phyloP scores from a whole-genome alignment of 1,140 invertebrate species.

The Drosophila paulistorum region DNA sequence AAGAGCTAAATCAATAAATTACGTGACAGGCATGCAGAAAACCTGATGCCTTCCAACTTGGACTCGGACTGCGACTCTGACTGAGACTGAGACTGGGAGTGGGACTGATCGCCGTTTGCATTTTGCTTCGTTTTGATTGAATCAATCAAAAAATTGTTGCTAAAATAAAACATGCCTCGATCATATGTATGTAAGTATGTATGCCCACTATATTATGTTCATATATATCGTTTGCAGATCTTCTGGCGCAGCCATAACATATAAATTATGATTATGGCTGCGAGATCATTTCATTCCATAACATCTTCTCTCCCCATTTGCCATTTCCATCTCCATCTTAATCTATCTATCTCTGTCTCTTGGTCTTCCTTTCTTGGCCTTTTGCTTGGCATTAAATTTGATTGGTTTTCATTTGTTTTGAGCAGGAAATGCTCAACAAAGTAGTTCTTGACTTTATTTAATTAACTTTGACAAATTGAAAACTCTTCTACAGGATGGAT shows the following conservation, averaged over 20 bases:
- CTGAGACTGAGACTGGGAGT: conserved; percentile 28
- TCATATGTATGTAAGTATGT: not conserved
- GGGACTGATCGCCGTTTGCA: conserved; percentile 48
- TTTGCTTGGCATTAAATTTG: conserved; percentile 53
- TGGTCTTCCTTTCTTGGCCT: not conserved
- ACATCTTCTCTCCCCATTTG: conserved; percentile 15
- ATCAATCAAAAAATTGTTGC: conserved; percentile 76
- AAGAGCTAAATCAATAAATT: conserved; percentile 83
- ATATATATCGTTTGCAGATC: conserved; percentile 74
- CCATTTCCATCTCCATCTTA: conserved; percentile 29
- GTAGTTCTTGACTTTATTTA: conserved; percentile 49
- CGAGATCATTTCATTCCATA: conserved; percentile 27
- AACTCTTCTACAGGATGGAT: conserved; percentile 33
- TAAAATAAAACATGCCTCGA: conserved; percentile 9
- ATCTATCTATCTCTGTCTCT: not conserved
- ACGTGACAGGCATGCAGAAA: conserved; percentile 82
- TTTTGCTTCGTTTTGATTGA: conserved; percentile 77
- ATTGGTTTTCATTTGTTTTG: conserved; percentile 61
- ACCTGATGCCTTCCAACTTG: conserved; percentile 64
- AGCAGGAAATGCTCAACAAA: conserved; percentile 59
- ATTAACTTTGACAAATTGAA: conserved; percentile 65
- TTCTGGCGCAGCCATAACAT: conserved; percentile 63
- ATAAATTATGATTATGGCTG: conserved; percentile 75
- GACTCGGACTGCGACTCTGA: conserved; percentile 30
- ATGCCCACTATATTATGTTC: conserved; percentile 6